These are phyloP conservation scores for Eupithecia subfuscata DNA, from an alignment of 2,888 invertebrate species.

Conservation along the genomic window DNA sequence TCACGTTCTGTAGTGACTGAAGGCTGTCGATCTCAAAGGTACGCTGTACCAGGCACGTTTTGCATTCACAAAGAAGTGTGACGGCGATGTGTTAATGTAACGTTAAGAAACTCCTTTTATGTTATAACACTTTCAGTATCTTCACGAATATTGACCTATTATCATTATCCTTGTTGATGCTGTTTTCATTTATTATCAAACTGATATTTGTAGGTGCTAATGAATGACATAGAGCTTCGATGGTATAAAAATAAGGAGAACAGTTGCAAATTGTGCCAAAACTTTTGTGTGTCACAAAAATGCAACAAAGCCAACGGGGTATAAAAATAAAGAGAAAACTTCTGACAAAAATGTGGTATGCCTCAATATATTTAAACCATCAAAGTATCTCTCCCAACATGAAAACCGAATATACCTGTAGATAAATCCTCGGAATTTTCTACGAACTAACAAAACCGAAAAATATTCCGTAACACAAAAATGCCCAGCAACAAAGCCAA, in stretches of 20 bases:
- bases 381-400: background rate
- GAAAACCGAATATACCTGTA: background rate
- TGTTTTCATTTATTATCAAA: background rate
- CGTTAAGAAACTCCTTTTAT: background rate
- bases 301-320: background rate
- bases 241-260: background rate
- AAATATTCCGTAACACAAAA: background rate
- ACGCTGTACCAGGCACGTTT: background rate
- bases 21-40: conserved; percentile 27
- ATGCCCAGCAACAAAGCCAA: conserved; percentile 10
- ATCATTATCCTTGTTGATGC: background rate
- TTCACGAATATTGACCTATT: background rate
- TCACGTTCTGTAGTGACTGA: conserved; percentile 23
- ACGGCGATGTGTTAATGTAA: background rate
- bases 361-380: background rate
- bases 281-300: background rate
- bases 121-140: background rate
- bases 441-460: background rate
- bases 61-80: background rate
- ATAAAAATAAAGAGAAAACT: background rate
- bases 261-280: background rate
- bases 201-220: background rate
- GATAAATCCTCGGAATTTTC: background rate
- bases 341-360: background rate
- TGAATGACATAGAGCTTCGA: background rate